Percentiles rank a stretch among this genome's conserved stretches.
Evolutionary conservation across 2,888 invertebrate species (phyloP).

Genomic region (Erpobdella octoculata): DNA sequence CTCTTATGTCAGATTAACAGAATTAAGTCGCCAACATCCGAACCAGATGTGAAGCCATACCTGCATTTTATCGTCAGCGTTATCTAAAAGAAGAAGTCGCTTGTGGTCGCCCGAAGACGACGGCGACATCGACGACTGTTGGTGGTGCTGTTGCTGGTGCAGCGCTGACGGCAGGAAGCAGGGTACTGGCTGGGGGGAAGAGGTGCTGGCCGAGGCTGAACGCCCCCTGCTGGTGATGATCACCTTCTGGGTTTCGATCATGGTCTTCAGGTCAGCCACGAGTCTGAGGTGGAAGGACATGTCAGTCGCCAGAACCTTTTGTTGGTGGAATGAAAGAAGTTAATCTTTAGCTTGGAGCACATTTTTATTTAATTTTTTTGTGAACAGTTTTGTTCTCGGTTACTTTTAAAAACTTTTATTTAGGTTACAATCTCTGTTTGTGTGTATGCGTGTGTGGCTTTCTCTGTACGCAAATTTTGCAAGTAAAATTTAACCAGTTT

Average conservation of each 20-base stretch:
- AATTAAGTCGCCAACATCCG: too few relatives aligned
- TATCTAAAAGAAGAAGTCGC: neutral
- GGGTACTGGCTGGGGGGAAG: neutral
- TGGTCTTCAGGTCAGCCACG: conserved; percentile 94
- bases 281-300: conserved; percentile 99
- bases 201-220: neutral
- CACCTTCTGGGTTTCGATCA: conserved; percentile 94
- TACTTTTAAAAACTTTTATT: neutral
- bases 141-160: neutral
- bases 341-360: too few relatives aligned
- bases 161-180: neutral
- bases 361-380: neutral
- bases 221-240: neutral
- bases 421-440: too few relatives aligned
- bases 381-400: neutral
- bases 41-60: neutral
- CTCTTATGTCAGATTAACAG: too few relatives aligned
- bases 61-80: conserved; percentile 11
- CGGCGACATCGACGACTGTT: neutral
- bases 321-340: too few relatives aligned
- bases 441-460: too few relatives aligned
- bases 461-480: too few relatives aligned
- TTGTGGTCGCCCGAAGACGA: neutral
- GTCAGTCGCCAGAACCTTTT: conserved; percentile 87
- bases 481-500: too few relatives aligned